phyloP scores from a whole-genome alignment of 2,797 vertebrate genomes.

The Typhlichthys eigenmanni region DNA sequence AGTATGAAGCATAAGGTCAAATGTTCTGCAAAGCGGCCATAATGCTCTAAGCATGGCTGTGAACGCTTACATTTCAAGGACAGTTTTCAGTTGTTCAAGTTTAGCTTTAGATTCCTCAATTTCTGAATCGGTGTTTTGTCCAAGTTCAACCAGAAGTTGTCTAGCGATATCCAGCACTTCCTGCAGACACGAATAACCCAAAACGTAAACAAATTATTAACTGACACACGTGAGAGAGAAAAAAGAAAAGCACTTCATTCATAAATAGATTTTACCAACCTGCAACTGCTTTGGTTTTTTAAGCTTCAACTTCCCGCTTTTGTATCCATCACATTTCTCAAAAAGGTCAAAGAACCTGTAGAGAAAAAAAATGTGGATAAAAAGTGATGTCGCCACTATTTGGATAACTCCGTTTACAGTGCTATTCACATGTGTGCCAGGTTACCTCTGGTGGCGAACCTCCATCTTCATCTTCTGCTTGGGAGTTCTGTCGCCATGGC shows the following conservation, averaged over 20 bases:
- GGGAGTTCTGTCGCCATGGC: conserved; percentile 88
- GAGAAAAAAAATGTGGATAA: conserved; percentile 21
- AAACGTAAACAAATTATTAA: conserved; percentile 18
- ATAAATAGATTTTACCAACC: conserved; percentile 54
- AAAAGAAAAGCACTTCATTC: not conserved
- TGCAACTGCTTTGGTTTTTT: conserved; percentile 90
- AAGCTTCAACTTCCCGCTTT: conserved; percentile 88
- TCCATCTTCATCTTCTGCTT: conserved; percentile 96
- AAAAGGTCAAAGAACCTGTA: conserved; percentile 89
- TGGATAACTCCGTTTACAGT: too few species aligned
- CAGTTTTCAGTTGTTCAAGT: conserved; percentile 89
- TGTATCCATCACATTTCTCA: conserved; percentile 89
- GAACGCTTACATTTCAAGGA: conserved; percentile 85
- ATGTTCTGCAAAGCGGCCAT: too few species aligned
- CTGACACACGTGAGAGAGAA: not conserved
- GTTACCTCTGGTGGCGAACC: conserved; percentile 86
- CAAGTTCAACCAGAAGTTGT: conserved; percentile 84
- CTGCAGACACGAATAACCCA: conserved; percentile 58
- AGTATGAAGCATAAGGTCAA: too few species aligned
- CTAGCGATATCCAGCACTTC: conserved; percentile 89
- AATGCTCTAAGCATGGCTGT: too few species aligned
- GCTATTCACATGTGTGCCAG: not conserved
- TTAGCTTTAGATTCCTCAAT: conserved; percentile 92
- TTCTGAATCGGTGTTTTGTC: conserved; percentile 88
- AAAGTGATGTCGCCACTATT: not conserved